These are phyloP conservation scores for Lymantria dispar DNA, from an alignment of 2,888 invertebrate species.

Conservation along the genomic window DNA sequence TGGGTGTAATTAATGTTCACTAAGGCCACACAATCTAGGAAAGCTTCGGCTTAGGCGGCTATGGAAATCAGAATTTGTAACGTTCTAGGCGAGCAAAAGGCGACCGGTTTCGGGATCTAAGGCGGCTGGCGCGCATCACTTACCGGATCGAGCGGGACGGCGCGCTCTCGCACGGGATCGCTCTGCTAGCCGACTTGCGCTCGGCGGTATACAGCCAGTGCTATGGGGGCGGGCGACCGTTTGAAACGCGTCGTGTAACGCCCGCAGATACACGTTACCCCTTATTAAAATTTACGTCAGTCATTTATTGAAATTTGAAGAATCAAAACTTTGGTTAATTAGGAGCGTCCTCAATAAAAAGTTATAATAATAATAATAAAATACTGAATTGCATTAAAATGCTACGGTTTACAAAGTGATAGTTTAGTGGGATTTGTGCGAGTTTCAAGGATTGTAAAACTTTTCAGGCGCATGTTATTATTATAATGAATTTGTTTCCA, in stretches of 20 bases:
- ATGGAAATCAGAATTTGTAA: conserved; percentile 62
- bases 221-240: conserved; percentile 56
- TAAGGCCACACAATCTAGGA: conserved; percentile 80
- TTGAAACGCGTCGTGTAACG: conserved; percentile 50
- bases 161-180: conserved; percentile 24
- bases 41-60: conserved; percentile 72
- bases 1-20: conserved; percentile 81
- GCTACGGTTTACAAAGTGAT: conserved; percentile 44
- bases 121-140: conserved; percentile 19
- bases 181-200: conserved; percentile 14
- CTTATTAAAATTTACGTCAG: conserved; percentile 62
- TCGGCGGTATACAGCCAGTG: conserved; percentile 48
- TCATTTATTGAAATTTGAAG: conserved; percentile 59
- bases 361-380: conserved; percentile 33
- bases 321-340: conserved; percentile 49
- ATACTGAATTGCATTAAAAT: no score
- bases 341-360: conserved; percentile 33
- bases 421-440: conserved; percentile 43
- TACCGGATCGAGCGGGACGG: conserved; percentile 21
- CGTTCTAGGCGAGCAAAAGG: conserved; percentile 39
- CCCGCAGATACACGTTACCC: conserved; percentile 31
- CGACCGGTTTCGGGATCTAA: conserved; percentile 7
- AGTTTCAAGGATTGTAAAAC: conserved; percentile 40
- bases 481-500: conserved; percentile 11
- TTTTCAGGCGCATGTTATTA: conserved; percentile 44